These are phyloP conservation scores for Drosophila ambigua DNA, from an alignment of 1,140 invertebrate genomes.

Conservation along the genomic window DNA sequence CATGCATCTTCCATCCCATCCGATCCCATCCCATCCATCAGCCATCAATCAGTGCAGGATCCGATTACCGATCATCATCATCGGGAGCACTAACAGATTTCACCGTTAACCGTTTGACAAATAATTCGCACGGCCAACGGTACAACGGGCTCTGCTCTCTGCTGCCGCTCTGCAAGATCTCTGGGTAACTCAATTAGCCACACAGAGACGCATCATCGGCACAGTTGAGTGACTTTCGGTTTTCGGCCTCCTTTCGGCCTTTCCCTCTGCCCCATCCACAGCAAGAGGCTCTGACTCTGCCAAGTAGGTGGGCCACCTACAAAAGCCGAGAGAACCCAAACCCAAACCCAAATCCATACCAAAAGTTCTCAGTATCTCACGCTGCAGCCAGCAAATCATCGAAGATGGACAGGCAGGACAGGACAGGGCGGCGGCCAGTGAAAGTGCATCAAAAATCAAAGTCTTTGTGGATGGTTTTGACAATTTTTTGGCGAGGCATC, in stretches of 20 bases:
- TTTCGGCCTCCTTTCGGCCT: conserved; percentile 1
- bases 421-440: conserved; percentile 37
- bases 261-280: not conserved
- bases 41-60: conserved; percentile 67
- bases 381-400: conserved; percentile 50
- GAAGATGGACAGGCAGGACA: conserved; percentile 18
- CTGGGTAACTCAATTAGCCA: conserved; percentile 76
- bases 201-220: conserved; percentile 44
- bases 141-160: conserved; percentile 20
- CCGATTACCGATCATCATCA: conserved; percentile 54
- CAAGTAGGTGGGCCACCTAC: conserved; percentile 68
- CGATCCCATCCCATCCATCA: conserved; percentile 38
- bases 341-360: conserved; percentile 6
- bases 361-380: conserved; percentile 66
- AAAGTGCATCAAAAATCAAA: conserved; percentile 79
- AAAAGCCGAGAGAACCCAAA: conserved; percentile 17
- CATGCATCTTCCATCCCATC: conserved; percentile 46
- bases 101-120: conserved; percentile 78
- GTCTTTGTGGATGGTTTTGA: conserved; percentile 65
- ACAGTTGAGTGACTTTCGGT: conserved; percentile 69
- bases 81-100: conserved; percentile 57
- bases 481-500: conserved; percentile 70
- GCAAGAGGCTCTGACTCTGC: conserved; percentile 35
- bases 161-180: conserved; percentile 21
- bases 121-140: conserved; percentile 75